Base-by-base conservation (phyloP, 2,113 vertebrate species). In the Excalfactoria chinensis region DNA sequence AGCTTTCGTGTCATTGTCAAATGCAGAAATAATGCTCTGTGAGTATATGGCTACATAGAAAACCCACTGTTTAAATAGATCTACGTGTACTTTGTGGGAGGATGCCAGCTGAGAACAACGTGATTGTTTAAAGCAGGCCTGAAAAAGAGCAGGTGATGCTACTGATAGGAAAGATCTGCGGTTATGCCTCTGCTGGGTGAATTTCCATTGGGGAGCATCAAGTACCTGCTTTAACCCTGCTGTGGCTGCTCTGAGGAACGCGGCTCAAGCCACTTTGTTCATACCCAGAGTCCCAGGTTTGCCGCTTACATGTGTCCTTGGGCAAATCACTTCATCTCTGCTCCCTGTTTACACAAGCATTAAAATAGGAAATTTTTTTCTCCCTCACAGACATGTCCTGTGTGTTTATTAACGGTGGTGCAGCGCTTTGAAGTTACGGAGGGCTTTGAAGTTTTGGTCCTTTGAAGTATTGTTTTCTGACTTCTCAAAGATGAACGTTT, bases 391-490 rank as follows among this genome's bases (percentile, higher is more conserved):
- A 95, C 93, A 93, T 68, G 86, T 96, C 90, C 82, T 77, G 70
- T 75, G 93, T 92, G 91, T 96, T 97, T 90, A 95, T 97, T 97
- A 93, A 92, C 70, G 73, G 63, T 94, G 78, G 62, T 95, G 88
- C 67, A 83, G 81, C 14, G 56, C 95, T 96, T 96, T 96, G 95
- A 96, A 95, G 93, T 95, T 80, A 59, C 1, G 14, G 64, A 63
- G 90, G 10, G 60, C 96, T 97, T 97, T 96, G 94, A 96, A 96
- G 95, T 86, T 86, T 78, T 64, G 84, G 53, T 69, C 90, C 95
- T 97, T 97, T 97, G 96, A 97, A 96, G 95, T 93, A 93, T 95
- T 88, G 92, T 93, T 95, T 95, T 97, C 86, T 91, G 76, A 55
- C 89, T 97, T 90, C 92, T 89, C 90, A 59, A 79, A 86, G 40